phyloP scores from a whole-genome alignment of 2,797 vertebrate species.

The Hemibagrus guttatus region DNA sequence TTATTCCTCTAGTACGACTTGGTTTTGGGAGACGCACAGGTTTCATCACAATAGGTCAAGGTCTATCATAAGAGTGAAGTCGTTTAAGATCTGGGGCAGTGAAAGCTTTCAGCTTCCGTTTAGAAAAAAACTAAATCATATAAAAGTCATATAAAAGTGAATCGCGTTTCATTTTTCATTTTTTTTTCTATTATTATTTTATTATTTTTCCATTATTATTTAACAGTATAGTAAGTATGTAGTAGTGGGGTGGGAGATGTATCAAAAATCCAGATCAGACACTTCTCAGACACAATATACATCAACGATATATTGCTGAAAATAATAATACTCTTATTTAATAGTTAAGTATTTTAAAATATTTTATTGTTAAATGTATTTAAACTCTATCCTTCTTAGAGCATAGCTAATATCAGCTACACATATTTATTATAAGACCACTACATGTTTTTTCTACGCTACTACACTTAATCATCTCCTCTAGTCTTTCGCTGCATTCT shows the following conservation, averaged over 20 bases:
- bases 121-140: background rate
- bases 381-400: background rate
- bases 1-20: background rate
- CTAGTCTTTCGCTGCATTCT: background rate
- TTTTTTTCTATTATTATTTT: too few relatives aligned
- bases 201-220: background rate
- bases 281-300: background rate
- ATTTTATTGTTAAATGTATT: background rate
- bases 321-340: background rate
- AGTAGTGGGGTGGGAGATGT: background rate
- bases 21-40: too few relatives aligned
- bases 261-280: background rate
- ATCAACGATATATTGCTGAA: background rate
- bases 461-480: background rate
- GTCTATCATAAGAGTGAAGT: background rate
- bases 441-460: background rate
- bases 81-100: background rate
- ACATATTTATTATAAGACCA: background rate
- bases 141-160: background rate
- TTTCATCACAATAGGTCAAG: too few relatives aligned
- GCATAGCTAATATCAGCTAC: background rate
- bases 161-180: too few relatives aligned
- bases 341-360: too few relatives aligned
- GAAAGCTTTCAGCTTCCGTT: background rate
- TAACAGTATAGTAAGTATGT: background rate